These are phyloP conservation scores for Notoglanidium macrostoma DNA, from an alignment of 2,797 vertebrate species.

Conservation along the genomic window DNA sequence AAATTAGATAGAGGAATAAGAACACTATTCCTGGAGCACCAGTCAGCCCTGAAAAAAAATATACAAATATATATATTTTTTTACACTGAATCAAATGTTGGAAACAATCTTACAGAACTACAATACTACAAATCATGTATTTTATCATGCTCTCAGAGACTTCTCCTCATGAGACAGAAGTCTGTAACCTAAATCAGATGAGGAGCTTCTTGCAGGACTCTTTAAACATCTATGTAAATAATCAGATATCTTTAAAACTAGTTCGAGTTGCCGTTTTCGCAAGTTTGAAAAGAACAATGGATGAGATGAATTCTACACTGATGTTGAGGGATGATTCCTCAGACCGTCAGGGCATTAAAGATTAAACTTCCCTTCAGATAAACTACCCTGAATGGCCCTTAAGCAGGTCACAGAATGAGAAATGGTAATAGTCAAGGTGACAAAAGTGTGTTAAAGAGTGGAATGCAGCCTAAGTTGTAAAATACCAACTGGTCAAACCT, in stretches of 20 bases:
- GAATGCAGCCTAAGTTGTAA: slow-evolving; percentile 4
- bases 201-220: neutral
- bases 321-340: neutral
- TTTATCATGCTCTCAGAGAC: neutral
- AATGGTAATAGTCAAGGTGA: neutral
- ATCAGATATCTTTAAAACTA: neutral
- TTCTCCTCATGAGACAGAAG: neutral
- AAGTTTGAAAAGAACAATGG: neutral
- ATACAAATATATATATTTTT: too few relatives aligned
- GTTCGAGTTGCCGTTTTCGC: neutral
- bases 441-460: neutral
- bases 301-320: neutral
- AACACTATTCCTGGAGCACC: slow-evolving; percentile 23
- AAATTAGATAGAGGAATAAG: slow-evolving; percentile 28
- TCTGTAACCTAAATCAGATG: neutral
- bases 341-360: neutral
- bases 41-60: slow-evolving; percentile 32
- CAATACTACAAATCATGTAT: neutral
- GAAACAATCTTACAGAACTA: neutral
- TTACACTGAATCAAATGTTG: neutral
- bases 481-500: neutral
- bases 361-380: neutral
- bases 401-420: neutral
- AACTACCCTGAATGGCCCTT: neutral
- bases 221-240: neutral